Percentiles rank a stretch among this genome's conserved stretches.
phyloP scores from a whole-genome alignment of 1,140 invertebrate genomes.

The Metopolophium dirhodum region DNA sequence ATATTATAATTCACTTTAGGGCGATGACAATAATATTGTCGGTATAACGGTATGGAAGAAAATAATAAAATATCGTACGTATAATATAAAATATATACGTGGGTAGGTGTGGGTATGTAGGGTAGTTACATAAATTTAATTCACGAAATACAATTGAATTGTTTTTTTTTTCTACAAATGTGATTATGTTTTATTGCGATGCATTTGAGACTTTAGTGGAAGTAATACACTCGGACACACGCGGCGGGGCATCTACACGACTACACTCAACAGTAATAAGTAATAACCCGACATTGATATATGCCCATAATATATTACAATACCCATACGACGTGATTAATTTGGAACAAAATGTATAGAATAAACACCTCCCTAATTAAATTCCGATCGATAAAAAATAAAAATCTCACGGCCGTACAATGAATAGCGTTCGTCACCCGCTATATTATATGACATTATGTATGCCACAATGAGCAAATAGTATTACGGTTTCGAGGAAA shows the following conservation, averaged over 20 bases:
- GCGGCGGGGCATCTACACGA: neutral
- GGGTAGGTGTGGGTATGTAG: too few species aligned
- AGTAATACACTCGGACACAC: neutral
- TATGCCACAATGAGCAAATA: neutral
- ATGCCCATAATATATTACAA: neutral
- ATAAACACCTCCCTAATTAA: neutral
- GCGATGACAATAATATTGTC: too few species aligned
- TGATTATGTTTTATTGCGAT: neutral
- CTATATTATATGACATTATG: neutral
- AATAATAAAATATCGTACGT: neutral
- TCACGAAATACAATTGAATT: neutral
- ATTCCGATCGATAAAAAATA: neutral
- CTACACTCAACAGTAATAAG: neutral
- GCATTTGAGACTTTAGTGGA: neutral
- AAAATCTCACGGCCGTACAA: neutral
- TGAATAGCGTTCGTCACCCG: neutral
- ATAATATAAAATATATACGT: neutral
- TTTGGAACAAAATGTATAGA: neutral
- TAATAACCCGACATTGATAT: neutral
- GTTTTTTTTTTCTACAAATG: neutral
- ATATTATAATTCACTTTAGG: too few species aligned
- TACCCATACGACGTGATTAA: neutral
- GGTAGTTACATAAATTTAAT: neutral
- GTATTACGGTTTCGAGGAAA: neutral
- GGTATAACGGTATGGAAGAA: too few species aligned